phyloP scores from a whole-genome alignment of 2,888 invertebrate species.

The Callosobruchus maculatus region DNA sequence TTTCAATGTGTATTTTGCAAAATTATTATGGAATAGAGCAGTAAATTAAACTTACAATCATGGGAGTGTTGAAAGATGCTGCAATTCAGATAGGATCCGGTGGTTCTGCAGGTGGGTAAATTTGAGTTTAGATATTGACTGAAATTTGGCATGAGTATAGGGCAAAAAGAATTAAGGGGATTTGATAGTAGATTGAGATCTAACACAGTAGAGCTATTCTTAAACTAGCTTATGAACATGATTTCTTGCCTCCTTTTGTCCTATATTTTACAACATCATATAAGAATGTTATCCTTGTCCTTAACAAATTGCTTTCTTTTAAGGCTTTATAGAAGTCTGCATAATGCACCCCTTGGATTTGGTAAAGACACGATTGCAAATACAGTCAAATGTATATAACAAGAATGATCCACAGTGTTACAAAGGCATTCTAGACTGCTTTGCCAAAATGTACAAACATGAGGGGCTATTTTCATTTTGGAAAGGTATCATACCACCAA shows the following conservation, averaged over 20 bases:
- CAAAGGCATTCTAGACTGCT: slow-evolving; percentile 80
- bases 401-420: slow-evolving; percentile 57
- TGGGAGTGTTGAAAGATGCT: slow-evolving; percentile 57
- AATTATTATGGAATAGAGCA: background rate
- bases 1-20: background rate
- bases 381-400: slow-evolving; percentile 56
- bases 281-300: background rate
- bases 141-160: background rate
- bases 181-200: background rate
- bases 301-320: slow-evolving; percentile 2
- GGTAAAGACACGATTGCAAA: slow-evolving; percentile 85
- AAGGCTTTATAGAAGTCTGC: slow-evolving; percentile 87
- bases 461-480: slow-evolving; percentile 86
- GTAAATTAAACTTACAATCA: slow-evolving; percentile 9
- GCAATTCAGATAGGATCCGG: slow-evolving; percentile 82
- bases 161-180: background rate
- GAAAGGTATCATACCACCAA: slow-evolving; percentile 92
- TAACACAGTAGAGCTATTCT: too few relatives aligned
- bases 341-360: slow-evolving; percentile 95
- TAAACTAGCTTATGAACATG: too few relatives aligned
- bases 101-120: slow-evolving; percentile 71
- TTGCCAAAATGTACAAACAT: slow-evolving; percentile 79
- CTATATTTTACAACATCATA: slow-evolving; percentile 3
- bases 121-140: background rate
- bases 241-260: background rate